Percentiles rank a stretch among this genome's conserved stretches.
phyloP scores from a whole-genome alignment of 2,888 invertebrate genomes.

The Ctenicera cuprea region DNA sequence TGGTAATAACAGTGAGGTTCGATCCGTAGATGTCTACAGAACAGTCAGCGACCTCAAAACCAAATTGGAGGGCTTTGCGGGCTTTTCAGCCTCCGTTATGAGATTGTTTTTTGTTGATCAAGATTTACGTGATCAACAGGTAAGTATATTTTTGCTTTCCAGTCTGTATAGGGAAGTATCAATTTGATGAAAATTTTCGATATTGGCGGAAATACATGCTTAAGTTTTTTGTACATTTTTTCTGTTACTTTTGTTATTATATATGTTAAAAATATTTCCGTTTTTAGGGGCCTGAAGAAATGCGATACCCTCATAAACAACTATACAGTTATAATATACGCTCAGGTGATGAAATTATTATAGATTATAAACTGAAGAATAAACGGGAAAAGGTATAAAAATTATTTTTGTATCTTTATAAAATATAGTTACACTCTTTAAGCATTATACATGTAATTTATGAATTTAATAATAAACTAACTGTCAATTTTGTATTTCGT shows the following conservation, averaged over 20 bases:
- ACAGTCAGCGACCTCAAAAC: conserved; percentile 89
- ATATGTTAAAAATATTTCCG: neutral
- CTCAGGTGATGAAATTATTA: conserved; percentile 93
- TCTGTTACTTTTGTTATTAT: too few species aligned
- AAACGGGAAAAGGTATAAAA: conserved; percentile 50
- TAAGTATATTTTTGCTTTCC: too few species aligned
- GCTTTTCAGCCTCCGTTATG: conserved; percentile 90
- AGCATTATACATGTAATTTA: conserved; percentile 35
- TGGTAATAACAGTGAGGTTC: conserved; percentile 83
- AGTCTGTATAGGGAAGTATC: too few species aligned
- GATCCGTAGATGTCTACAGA: conserved; percentile 86
- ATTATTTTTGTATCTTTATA: neutral
- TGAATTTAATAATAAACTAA: conserved; percentile 37
- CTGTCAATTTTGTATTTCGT: conserved; percentile 42
- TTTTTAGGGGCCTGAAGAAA: conserved; percentile 88
- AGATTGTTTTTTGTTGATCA: conserved; percentile 93
- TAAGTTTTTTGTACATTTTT: too few species aligned
- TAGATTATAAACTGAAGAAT: conserved; percentile 84
- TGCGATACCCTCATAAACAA: conserved; percentile 91
- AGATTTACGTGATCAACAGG: conserved; percentile 81
- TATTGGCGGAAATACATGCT: too few species aligned
- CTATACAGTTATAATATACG: conserved; percentile 93
- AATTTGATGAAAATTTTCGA: too few species aligned
- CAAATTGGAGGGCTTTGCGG: conserved; percentile 86
- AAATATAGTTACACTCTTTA: neutral